phyloP scores from a whole-genome alignment of 2,888 invertebrate genomes.

The Athrips mouffetella region DNA sequence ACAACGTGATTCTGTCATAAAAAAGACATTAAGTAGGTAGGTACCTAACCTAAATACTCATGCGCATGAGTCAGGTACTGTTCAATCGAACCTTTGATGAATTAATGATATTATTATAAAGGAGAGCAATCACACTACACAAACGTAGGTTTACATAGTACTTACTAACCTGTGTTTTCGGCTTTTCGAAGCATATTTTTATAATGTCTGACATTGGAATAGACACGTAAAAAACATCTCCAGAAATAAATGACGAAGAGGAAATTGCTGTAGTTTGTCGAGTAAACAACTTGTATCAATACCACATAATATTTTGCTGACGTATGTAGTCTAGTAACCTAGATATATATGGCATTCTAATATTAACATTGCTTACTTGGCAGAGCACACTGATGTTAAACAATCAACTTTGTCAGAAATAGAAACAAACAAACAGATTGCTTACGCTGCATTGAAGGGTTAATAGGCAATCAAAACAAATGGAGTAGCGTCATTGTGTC shows the following conservation, averaged over 20 bases:
- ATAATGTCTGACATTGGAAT: neutral
- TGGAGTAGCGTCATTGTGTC: slow-evolving; percentile 45
- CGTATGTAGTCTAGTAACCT: too few species aligned
- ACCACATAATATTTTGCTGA: neutral
- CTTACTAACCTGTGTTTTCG: too few species aligned
- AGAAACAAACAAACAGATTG: slow-evolving; percentile 20
- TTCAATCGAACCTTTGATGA: neutral
- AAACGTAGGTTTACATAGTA: too few species aligned
- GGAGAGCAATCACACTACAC: too few species aligned
- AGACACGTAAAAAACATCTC: neutral
- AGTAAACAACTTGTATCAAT: neutral
- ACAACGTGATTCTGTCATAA: too few species aligned
- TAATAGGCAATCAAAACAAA: slow-evolving; percentile 45
- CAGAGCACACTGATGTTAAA: slow-evolving; percentile 2
- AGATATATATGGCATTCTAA: neutral
- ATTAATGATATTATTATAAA: too few species aligned
- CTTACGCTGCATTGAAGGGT: slow-evolving; percentile 17
- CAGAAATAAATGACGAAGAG: neutral
- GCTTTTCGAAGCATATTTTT: too few species aligned
- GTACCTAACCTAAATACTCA: neutral
- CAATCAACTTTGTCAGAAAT: neutral
- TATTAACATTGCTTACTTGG: slow-evolving; percentile 5
- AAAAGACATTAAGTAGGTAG: too few species aligned
- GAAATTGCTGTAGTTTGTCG: neutral
- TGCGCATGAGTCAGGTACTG: neutral